Evolutionary conservation across 2,797 vertebrate species (phyloP), one percentile per base, ranked within the genome.

Genomic region (Trematomus bernacchii): DNA sequence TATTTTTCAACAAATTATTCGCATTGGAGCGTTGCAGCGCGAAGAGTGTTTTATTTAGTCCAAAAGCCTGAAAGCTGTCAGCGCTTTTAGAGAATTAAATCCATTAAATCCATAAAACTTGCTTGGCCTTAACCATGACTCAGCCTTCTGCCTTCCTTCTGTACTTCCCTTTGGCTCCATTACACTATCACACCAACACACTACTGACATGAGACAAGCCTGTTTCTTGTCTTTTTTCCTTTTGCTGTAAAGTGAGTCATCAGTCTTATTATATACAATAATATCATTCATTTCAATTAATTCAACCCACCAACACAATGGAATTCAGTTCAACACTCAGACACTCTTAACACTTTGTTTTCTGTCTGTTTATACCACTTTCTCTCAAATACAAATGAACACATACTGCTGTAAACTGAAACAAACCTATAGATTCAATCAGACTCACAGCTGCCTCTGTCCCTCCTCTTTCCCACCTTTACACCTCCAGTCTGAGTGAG

Each of bases 391-490:
- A 65, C 67, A 63, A 69, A 80, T 68, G 1, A 76, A 71, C 52
- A 61, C 5, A 65, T 60, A 59, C 40, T 46, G 55, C 60, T 82
- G 50, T 58, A 57, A 72, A 84, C 57, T 27, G 30, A 81, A 75
- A 85, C 58, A 37, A 68, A 58, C 63, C 60, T 23, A 62, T 55
- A 54, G 62, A 73, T 64, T 70, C 43, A 60, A 46, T 14, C 16
- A 77, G 67, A 57, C 71, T 65, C 11, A 21, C 12, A n/a, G 44
- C 58, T 76, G 68, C 59, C 73, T 76, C 71, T 18, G 37, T 33
- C 9, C 46, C 40, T 73, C 42, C 4, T n/a, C 4, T 14, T 62
- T 64, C 30, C 62, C 64, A 68, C 43, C 46, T 62, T 63, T 43
- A n/a, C 63, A 73, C 44, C 30, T 21, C 71, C 44, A 44, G 3